Percentiles rank a stretch among this genome's conserved stretches.
phyloP scores from a whole-genome alignment of 2,797 vertebrate genomes.

The Danio albolineatus region DNA sequence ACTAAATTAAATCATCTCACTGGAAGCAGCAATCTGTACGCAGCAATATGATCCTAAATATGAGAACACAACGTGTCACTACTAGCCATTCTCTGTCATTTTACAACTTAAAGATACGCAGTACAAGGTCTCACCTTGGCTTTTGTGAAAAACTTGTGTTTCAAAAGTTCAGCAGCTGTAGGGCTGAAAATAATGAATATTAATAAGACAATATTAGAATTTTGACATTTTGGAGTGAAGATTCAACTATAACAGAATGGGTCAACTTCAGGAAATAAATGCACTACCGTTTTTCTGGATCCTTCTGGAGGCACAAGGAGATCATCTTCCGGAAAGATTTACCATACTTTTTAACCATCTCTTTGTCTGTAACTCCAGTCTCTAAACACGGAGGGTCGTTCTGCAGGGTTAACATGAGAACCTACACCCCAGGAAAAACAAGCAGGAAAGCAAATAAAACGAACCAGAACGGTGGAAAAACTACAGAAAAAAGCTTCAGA shows the following conservation, averaged over 20 bases:
- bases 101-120: not conserved
- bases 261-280: not conserved
- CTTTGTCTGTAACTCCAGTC: slow-evolving; percentile 97
- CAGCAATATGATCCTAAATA: too few species aligned
- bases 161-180: slow-evolving; percentile 92
- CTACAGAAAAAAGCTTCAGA: not conserved
- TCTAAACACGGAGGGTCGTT: slow-evolving; percentile 94
- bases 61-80: not conserved
- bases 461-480: not conserved
- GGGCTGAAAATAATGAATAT: slow-evolving; percentile 80
- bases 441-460: not conserved
- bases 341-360: slow-evolving; percentile 96
- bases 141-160: slow-evolving; percentile 98
- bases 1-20: slow-evolving; percentile 1
- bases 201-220: not conserved
- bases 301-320: slow-evolving; percentile 95
- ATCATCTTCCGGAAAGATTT: slow-evolving; percentile 95
- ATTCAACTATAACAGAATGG: too few species aligned
- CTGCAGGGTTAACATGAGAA: slow-evolving; percentile 95
- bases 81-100: not conserved
- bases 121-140: slow-evolving; percentile 88
- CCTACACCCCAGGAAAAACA: slow-evolving; percentile 72
- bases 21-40: not conserved
- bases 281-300: slow-evolving; percentile 94
- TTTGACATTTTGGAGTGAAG: not conserved